Percentiles rank a stretch among this genome's conserved stretches.
Conservation (phyloP, 2,113 vertebrate species). For the Nestor notabilis region DNA sequence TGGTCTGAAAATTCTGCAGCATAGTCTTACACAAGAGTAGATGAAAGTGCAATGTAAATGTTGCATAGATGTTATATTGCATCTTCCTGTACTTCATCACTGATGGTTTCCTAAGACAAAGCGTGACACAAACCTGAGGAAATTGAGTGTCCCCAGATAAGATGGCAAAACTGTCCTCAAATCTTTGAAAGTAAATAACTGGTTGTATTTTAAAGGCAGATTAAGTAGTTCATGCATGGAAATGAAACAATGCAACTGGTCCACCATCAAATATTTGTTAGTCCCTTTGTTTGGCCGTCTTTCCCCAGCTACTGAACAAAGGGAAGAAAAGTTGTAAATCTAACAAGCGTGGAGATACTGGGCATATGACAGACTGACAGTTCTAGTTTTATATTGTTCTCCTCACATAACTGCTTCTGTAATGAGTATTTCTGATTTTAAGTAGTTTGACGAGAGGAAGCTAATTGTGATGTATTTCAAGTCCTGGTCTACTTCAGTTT, state of each 20-base stretch:
- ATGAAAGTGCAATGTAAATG: not conserved
- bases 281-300: not conserved
- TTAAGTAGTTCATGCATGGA: not conserved
- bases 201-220: not conserved
- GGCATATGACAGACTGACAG: not conserved
- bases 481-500: not conserved
- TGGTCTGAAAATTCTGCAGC: not conserved
- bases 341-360: not conserved
- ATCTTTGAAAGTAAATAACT: not conserved
- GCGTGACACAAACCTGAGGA: not conserved
- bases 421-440: not conserved
- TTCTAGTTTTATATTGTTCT: not conserved
- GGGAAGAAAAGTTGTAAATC: not conserved
- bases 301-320: not conserved
- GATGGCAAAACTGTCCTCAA: not conserved
- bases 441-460: not conserved
- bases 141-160: not conserved
- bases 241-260: not conserved
- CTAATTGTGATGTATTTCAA: not conserved
- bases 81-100: not conserved
- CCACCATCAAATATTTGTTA: not conserved
- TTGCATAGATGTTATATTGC: not conserved
- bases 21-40: not conserved
- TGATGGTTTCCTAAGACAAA: not conserved
- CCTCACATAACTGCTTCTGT: not conserved